Base-by-base conservation (phyloP, 1,140 invertebrate species). In the Pararge aegeria region DNA sequence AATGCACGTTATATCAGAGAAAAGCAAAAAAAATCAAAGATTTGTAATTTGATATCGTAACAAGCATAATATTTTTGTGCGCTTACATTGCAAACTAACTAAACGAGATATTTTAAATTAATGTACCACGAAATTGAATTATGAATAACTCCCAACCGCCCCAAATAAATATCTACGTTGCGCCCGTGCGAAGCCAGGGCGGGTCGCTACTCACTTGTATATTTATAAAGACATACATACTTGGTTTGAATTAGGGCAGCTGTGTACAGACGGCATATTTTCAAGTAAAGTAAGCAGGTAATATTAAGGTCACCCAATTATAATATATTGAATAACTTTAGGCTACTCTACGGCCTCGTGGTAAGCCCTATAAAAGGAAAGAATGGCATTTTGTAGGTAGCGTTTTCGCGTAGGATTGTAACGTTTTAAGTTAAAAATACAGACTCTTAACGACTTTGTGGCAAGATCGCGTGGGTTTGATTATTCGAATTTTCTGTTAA, bases 311-410 rank as follows among this genome's bases (percentile, higher is more conserved):
- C 16, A 42, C 38, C 34, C 38, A 42, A 42, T 42, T 42, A 42
- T 42, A 42, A 42, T 12, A 42, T 42, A 10, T 42, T 42, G 13
- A 15, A 40, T 15, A 40, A 18, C 38, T 42, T 42, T 16, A 42
- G 38, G 38, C 38, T 18, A 38, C 12, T 38, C 13, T n/a, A 7
- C 38, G 38, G 38, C 38, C 38, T 42, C 38, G 38, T 42, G 38
- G 3, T 42, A 42, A 42, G 13, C 38, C 38, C 38, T 42, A 34
- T 34, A 34, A 16, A 42, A 16, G 13, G 5, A 42, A 42, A 42
- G 38, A 42, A 42, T 42, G 38, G 38, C 38, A 42, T 42, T 42
- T 42, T 18, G 38, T 42, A 42, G 38, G 38, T 10, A 42, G 38
- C 38, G 38, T 18, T 7, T 42, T 42, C 0, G 16, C 38, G 38